Evolutionary conservation across 2,888 invertebrate genomes (phyloP).

Genomic region (Lasius fuliginosus): DNA sequence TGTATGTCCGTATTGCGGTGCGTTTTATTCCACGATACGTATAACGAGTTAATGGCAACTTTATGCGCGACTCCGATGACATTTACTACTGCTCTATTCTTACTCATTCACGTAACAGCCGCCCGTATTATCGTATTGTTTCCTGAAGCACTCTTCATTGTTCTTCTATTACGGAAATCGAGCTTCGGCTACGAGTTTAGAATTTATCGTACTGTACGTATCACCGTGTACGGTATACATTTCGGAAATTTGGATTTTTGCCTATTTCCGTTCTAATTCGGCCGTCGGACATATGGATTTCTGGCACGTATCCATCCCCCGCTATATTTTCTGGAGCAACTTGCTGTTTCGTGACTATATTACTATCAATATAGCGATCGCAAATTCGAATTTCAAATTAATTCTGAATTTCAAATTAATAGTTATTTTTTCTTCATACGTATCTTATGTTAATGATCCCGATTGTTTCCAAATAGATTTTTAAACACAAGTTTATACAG

Average conservation of each 20-base stretch:
- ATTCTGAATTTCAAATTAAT: constrained; percentile 60
- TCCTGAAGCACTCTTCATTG: constrained; percentile 46
- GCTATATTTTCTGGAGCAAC: constrained; percentile 62
- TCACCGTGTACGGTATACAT: constrained; percentile 42
- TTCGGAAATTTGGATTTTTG: constrained; percentile 77
- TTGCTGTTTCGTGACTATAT: constrained; percentile 56
- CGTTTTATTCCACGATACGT: constrained; percentile 43
- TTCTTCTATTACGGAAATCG: constrained; percentile 61
- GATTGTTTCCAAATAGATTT: not conserved
- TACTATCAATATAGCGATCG: constrained; percentile 73
- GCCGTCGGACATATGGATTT: constrained; percentile 67
- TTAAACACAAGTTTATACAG: not conserved
- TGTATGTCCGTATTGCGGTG: constrained; percentile 40
- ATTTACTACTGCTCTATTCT: constrained; percentile 61
- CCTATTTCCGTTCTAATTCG: constrained; percentile 73
- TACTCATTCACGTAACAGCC: constrained; percentile 49
- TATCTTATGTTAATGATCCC: constrained; percentile 1
- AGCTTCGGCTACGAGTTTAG: constrained; percentile 44
- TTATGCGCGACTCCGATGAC: constrained; percentile 60
- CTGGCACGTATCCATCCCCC: constrained; percentile 76
- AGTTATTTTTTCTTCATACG: not conserved
- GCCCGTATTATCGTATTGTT: constrained; percentile 49
- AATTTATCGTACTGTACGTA: constrained; percentile 50
- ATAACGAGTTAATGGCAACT: constrained; percentile 48
- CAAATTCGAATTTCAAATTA: constrained; percentile 73